Conservation (phyloP, 2,113 vertebrate genomes). For the Thunnus thynnus region DNA sequence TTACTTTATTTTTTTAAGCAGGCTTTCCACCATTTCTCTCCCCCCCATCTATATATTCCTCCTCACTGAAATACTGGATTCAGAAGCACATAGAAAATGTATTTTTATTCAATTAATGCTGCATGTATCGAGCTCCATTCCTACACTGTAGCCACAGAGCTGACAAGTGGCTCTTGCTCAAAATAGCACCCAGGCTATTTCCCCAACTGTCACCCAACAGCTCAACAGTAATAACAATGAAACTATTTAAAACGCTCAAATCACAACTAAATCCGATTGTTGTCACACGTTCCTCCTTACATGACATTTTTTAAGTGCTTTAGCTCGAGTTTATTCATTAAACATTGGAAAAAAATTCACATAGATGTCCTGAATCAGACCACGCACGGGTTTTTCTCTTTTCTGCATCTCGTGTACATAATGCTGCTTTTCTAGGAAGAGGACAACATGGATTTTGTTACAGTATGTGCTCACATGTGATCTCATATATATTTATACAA, state of each 20-base stretch:
- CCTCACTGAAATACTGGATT: conserved; percentile 30
- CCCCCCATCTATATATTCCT: background rate
- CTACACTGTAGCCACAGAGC: conserved; percentile 51
- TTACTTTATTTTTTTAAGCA: conserved; percentile 14
- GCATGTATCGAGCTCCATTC: conserved; percentile 42
- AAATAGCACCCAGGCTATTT: conserved; percentile 61
- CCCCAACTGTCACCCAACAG: conserved; percentile 48
- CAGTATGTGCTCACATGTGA: background rate
- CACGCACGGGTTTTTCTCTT: background rate
- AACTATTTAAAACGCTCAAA: conserved; percentile 36
- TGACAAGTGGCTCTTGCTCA: conserved; percentile 57
- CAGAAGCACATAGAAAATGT: conserved; percentile 40
- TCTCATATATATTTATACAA: background rate
- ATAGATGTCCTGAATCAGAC: conserved; percentile 20
- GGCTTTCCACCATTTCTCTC: background rate
- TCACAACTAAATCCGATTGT: conserved; percentile 33
- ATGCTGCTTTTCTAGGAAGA: background rate
- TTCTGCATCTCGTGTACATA: background rate
- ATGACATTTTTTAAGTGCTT: background rate
- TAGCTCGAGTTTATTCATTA: conserved; percentile 21
- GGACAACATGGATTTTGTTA: background rate
- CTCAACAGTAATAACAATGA: conserved; percentile 29
- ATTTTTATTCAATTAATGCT: conserved; percentile 67
- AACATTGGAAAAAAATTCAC: too few relatives aligned
- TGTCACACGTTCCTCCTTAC: conserved; percentile 13